Evolutionary conservation across 2,113 vertebrate genomes (phyloP), one percentile per base, ranked within the genome.

Genomic region (Alouatta palliata): DNA sequence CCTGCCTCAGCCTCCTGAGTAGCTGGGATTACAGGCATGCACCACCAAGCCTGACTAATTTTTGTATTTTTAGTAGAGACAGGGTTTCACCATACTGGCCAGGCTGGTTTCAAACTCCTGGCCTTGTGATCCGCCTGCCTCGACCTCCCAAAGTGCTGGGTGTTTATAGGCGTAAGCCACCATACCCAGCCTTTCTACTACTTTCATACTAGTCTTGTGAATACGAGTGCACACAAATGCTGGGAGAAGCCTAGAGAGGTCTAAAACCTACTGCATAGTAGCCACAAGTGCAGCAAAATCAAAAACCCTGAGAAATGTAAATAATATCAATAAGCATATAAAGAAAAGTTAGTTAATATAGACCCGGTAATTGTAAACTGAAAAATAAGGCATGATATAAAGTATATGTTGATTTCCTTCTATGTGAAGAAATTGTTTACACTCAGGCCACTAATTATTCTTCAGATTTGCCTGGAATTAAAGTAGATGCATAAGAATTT

Each of bases 401-500:
- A 91, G 25, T 37, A 61, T 37, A 2, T 43, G 10, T 82, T 84
- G 16, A 30, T 64, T 84, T 92, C 35, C 76, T 91, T 66, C 66
- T 75, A 25, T 52, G 52, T 66, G 13, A 70, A 56, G 9, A 30
- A 76, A 23, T 89, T 71, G 7, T 8, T 90, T 21, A 87, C 73
- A 49, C 2, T 64, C 21, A 35, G 2, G 8, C 49, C 16, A 37
- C 81, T 73, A 76, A 56, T 64, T 54, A 64, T 66, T 80, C n/a
- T 92, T 80, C 49, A 97, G 2, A 81, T 95, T 88, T 87, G 17
- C 1, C 86, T 97, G 20, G 5, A 85, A 70, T 81, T 61, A 64
- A 97, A 95, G 14, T 95, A 17, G 2, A 92, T 66, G 2, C 2
- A 37, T 2, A 89, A 96, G 47, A 91, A 68, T 25, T 90, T 56